phyloP scores from a whole-genome alignment of 2,113 vertebrate species.

The Thryonomys swinderianus region DNA sequence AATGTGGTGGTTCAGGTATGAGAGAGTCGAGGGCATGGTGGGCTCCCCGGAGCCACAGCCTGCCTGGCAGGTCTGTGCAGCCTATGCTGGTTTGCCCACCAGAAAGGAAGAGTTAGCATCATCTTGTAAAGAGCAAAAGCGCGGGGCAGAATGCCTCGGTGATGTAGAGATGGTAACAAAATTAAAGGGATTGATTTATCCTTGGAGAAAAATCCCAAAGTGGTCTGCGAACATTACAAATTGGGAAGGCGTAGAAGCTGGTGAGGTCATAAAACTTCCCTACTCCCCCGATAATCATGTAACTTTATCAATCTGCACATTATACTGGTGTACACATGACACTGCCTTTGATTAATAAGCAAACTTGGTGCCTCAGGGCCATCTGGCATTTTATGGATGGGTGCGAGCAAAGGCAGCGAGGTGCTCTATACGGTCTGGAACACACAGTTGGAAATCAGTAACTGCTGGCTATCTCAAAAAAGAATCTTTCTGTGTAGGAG shows the following conservation, averaged over 20 bases:
- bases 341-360: neutral
- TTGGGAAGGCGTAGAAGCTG: neutral
- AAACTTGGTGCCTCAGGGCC: neutral
- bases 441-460: neutral
- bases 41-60: no score
- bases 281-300: neutral
- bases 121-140: neutral
- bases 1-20: neutral
- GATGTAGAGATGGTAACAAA: neutral
- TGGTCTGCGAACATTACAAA: neutral
- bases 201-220: slow-evolving; percentile 10
- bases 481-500: neutral
- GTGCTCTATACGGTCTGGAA: neutral
- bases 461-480: neutral
- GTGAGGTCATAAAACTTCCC: neutral
- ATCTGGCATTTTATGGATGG: neutral
- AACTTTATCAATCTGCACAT: neutral
- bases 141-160: neutral
- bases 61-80: accelerated
- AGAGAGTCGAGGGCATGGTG: accelerated
- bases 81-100: no score
- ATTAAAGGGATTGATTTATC: slow-evolving; percentile 10
- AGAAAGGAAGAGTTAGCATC: neutral
- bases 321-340: accelerated
- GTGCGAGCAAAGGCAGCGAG: neutral